phyloP scores from a whole-genome alignment of 2,888 invertebrate species.

The Bruchidius siliquastri region DNA sequence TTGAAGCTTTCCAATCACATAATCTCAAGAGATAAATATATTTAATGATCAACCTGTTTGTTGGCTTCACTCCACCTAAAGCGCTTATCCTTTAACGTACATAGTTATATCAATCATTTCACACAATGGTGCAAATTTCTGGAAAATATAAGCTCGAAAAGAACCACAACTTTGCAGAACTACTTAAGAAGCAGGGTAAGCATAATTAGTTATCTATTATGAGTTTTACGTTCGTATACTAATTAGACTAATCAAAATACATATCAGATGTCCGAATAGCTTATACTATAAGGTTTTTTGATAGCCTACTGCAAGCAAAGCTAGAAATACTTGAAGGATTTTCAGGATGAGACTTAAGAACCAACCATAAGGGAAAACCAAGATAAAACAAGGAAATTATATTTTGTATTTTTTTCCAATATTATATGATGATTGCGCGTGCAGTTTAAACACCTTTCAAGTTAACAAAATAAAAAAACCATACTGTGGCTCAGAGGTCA shows the following conservation, averaged over 20 bases:
- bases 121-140: conserved; percentile 1
- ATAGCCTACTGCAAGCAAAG: too few species aligned
- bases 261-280: too few species aligned
- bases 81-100: not conserved
- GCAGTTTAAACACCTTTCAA: too few species aligned
- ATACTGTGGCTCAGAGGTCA: too few species aligned
- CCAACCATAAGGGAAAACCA: too few species aligned
- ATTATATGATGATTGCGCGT: too few species aligned
- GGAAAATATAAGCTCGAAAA: conserved; percentile 5
- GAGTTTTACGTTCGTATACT: not conserved
- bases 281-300: too few species aligned
- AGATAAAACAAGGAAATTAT: too few species aligned
- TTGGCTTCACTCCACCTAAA: not conserved
- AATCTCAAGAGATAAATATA: not conserved
- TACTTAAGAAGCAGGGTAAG: conserved; percentile 1
- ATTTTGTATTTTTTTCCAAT: too few species aligned
- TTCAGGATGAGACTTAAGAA: too few species aligned
- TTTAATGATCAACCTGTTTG: not conserved
- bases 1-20: not conserved
- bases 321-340: too few species aligned
- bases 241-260: not conserved
- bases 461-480: too few species aligned
- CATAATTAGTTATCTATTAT: not conserved
- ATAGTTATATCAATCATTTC: not conserved
- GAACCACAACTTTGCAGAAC: not conserved